Base-by-base conservation (phyloP, 2,797 vertebrate species). In the Acomys russatus region DNA sequence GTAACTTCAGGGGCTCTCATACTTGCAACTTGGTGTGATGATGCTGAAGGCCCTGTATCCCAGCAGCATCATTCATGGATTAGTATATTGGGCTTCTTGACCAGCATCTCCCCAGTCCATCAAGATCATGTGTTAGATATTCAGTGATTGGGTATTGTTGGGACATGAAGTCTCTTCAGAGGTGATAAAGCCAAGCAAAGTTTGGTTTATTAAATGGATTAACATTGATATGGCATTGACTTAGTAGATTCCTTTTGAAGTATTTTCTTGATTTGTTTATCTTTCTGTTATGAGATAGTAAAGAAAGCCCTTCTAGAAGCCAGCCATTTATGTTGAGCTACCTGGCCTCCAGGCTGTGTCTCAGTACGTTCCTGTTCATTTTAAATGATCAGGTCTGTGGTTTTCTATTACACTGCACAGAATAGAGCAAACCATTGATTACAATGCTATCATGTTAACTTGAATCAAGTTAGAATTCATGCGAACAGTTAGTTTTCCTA, bases 391-490 rank as follows among this genome's bases (percentile, higher is more conserved):
- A n/a, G 61, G 49, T 44, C 18, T 30, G 10, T 54, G 44, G 54
- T 61, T 10, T 77, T 87, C 35, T 94, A n/a, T 74, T 71, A 77
- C 14, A 63, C 17, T 68, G 15, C 38, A 94, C 38, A 63, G 78
- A 91, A 63, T 44, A n/a, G 15, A 77, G 28, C 35, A 76, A n/a
- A 8, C 28, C 14, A 83, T n/a, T 8, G 25, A 84, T 11, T 94
- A 85, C 77, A 51, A 77, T 22, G 2, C 22, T 93, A 90, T 92
- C 83, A 86, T 22, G 22, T 87, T 91, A 74, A 63, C 95, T 89
- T 97, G 44, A 68, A 20, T 95, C 59, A 82, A 12, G 90, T 93
- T 88, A 87, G 73, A 70, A 90, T 94, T 90, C 6, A n/a, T 87
- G 63, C 54, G 12, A 95, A 68, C 6, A 49, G 79, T 92, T 64